These are phyloP conservation scores for Nemotelus pantherinus DNA, from an alignment of 2,888 invertebrate species.

Conservation along the genomic window DNA sequence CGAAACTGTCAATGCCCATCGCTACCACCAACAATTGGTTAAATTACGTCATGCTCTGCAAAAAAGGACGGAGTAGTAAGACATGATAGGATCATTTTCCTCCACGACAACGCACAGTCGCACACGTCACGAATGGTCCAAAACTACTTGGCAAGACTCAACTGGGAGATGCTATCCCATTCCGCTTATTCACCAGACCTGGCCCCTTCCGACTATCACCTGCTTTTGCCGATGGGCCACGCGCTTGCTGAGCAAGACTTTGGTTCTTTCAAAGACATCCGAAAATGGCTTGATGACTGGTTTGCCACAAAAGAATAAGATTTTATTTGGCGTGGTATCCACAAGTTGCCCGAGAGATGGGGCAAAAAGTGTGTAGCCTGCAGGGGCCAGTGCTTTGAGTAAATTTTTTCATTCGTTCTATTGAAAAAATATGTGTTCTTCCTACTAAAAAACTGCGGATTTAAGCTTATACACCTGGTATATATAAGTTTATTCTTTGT, in stretches of 20 bases:
- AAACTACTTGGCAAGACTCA: conserved; percentile 9
- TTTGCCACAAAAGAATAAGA: background rate
- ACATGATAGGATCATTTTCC: background rate
- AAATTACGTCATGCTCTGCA: background rate
- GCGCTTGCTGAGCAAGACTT: background rate
- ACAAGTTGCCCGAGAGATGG: background rate
- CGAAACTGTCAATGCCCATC: background rate
- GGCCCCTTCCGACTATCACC: conserved; percentile 12
- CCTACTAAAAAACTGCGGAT: too few relatives aligned
- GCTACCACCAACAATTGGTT: conserved; percentile 2
- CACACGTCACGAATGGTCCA: background rate
- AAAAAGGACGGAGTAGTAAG: background rate
- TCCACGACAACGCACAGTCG: background rate
- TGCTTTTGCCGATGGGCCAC: background rate
- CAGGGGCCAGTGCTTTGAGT: too few relatives aligned
- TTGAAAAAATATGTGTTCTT: too few relatives aligned
- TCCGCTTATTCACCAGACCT: conserved; percentile 19
- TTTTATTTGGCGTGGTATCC: background rate
- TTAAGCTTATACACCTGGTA: too few relatives aligned
- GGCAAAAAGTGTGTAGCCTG: too few relatives aligned
- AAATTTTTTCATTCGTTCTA: too few relatives aligned
- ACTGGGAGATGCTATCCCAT: conserved; percentile 11
- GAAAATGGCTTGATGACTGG: background rate
- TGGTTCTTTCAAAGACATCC: background rate
- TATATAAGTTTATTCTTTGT: too few relatives aligned